phyloP scores from a whole-genome alignment of 2,113 vertebrate genomes.

The Cyprinodon brontotheroides region DNA sequence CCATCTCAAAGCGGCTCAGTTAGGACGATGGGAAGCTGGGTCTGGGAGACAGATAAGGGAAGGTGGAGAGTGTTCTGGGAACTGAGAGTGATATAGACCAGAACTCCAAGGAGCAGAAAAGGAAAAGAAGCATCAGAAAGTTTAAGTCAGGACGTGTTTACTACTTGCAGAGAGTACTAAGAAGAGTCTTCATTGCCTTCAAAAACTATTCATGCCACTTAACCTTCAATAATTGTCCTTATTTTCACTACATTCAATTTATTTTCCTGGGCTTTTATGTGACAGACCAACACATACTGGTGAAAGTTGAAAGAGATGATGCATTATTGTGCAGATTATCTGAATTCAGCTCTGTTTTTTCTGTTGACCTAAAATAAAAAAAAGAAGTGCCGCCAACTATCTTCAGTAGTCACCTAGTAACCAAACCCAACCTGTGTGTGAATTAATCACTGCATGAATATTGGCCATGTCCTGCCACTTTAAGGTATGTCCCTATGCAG shows the following conservation, averaged over 20 bases:
- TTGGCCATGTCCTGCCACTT: no score
- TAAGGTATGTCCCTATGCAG: no score
- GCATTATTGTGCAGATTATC: no score
- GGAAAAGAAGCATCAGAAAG: conserved; percentile 52
- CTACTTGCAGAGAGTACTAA: conserved; percentile 49
- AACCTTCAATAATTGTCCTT: not conserved
- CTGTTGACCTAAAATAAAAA: not conserved
- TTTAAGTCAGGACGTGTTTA: conserved; percentile 59
- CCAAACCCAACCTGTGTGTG: no score
- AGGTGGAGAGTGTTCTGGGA: conserved; percentile 83
- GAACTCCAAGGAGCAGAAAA: conserved; percentile 67
- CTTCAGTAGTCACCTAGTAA: no score
- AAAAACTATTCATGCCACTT: not conserved
- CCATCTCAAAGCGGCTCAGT: conserved; percentile 54
- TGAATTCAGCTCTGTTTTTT: no score
- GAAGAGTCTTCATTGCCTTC: not conserved
- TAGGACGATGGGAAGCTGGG: conserved; percentile 66
- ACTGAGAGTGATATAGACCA: conserved; percentile 83
- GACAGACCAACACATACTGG: no score
- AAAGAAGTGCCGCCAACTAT: no score
- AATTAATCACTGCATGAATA: no score
- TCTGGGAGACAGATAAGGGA: conserved; percentile 80
- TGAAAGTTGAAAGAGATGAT: no score
- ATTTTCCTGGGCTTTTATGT: no score
- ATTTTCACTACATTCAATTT: no score